A percentile compares a stretch with the other conserved stretches of the same genome.
phyloP scores from a whole-genome alignment of 1,140 invertebrate genomes.

The Coenobita brevimanus region DNA sequence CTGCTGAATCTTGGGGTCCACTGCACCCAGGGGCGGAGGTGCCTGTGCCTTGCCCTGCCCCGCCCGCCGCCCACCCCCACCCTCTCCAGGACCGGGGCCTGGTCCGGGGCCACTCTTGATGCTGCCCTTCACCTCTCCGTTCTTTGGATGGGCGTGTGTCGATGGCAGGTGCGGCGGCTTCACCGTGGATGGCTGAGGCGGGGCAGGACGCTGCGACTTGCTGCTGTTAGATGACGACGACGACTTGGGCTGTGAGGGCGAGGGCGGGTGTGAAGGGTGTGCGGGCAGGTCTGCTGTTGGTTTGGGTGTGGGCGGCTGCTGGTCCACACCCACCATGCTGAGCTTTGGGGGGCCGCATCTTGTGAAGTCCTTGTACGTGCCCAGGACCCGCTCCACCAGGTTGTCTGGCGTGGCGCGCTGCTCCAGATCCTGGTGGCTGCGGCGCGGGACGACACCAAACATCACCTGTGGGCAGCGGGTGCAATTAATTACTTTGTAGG shows the following conservation, averaged over 20 bases:
- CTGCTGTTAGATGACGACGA: background rate
- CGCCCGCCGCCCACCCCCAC: slow-evolving; percentile 11
- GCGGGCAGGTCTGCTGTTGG: background rate
- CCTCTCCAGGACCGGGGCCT: slow-evolving; percentile 41
- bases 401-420: background rate
- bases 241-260: background rate
- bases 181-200: background rate
- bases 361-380: slow-evolving; percentile 42
- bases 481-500: no score
- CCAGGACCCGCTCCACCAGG: slow-evolving; percentile 40
- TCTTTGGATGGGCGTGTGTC: slow-evolving; percentile 38
- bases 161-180: slow-evolving; percentile 50
- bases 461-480: slow-evolving; percentile 25
- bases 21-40: slow-evolving; percentile 8
- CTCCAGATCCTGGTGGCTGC: slow-evolving; percentile 6
- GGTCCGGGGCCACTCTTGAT: slow-evolving; percentile 48
- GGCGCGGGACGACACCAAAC: slow-evolving; percentile 18
- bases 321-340: slow-evolving; percentile 31
- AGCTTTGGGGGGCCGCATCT: background rate
- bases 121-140: slow-evolving; percentile 55
- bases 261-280: background rate
- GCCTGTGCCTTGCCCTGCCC: background rate
- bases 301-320: slow-evolving; percentile 38
- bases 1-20: slow-evolving; percentile 31
- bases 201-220: slow-evolving; percentile 1